Conservation (phyloP, 2,888 invertebrate species). For the Agonopterix arenella region DNA sequence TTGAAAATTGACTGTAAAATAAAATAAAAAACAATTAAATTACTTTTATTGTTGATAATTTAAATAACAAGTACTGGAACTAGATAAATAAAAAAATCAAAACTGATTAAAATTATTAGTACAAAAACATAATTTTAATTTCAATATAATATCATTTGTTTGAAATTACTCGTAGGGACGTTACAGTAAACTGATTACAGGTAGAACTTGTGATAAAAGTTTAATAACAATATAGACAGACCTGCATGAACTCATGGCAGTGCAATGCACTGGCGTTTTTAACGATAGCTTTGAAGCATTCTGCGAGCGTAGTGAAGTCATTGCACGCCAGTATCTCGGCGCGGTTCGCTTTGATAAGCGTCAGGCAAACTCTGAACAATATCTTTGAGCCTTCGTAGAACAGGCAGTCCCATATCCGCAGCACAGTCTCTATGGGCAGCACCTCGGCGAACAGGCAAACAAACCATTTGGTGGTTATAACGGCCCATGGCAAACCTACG, state of each 20-base stretch:
- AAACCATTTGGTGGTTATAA: constrained; percentile 97
- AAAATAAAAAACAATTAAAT: background rate
- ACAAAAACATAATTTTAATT: no score
- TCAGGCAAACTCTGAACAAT: constrained; percentile 91
- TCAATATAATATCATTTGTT: no score
- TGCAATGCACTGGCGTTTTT: constrained; percentile 86
- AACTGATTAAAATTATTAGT: no score
- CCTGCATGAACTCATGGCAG: constrained; percentile 94
- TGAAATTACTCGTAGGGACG: no score
- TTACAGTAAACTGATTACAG: no score
- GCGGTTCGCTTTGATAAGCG: constrained; percentile 86
- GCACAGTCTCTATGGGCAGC: constrained; percentile 94
- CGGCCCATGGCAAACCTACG: constrained; percentile 89
- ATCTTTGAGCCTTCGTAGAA: constrained; percentile 97
- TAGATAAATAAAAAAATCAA: no score
- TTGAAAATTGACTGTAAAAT: constrained; percentile 86
- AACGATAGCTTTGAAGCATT: constrained; percentile 89
- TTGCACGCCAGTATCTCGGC: constrained; percentile 84
- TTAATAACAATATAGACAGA: constrained; percentile 31
- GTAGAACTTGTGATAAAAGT: no score
- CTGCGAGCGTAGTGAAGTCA: constrained; percentile 88
- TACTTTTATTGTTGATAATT: no score
- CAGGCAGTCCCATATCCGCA: constrained; percentile 96
- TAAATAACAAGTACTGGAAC: no score
- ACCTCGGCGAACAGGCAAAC: constrained; percentile 96